Percentiles rank a stretch among this genome's conserved stretches.
phyloP scores from a whole-genome alignment of 2,888 invertebrate species.

The Eumerus sabulonum region DNA sequence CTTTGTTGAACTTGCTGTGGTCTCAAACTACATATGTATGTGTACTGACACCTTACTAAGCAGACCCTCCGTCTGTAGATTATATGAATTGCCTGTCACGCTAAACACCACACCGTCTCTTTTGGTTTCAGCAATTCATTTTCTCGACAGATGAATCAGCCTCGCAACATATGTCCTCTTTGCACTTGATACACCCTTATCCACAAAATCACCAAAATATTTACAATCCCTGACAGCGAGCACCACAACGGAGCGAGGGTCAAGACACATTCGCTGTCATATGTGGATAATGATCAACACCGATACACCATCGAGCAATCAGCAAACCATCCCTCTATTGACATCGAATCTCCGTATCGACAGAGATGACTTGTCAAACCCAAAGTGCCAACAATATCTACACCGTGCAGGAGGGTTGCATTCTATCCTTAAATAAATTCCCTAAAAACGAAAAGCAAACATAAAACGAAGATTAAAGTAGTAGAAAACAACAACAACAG shows the following conservation, averaged over 20 bases:
- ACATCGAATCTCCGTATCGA: constrained; percentile 26
- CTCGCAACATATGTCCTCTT: constrained; percentile 49
- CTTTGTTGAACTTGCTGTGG: too few relatives aligned
- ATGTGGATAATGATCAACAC: constrained; percentile 61
- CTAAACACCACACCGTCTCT: constrained; percentile 31
- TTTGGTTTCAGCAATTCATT: constrained; percentile 10
- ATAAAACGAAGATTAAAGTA: constrained; percentile 23
- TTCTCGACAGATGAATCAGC: constrained; percentile 45
- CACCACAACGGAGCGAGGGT: constrained; percentile 33
- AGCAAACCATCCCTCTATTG: constrained; percentile 30
- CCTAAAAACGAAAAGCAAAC: neutral
- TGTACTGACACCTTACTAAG: too few relatives aligned
- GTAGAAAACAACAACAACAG: constrained; percentile 34
- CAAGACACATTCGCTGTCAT: constrained; percentile 55
- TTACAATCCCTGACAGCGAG: constrained; percentile 58
- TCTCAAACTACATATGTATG: too few relatives aligned
- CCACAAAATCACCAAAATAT: constrained; percentile 62
- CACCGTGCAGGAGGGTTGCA: constrained; percentile 17
- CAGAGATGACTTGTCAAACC: constrained; percentile 52
- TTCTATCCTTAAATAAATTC: constrained; percentile 14
- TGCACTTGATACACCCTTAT: constrained; percentile 50
- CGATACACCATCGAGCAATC: constrained; percentile 8
- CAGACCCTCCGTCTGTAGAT: too few relatives aligned
- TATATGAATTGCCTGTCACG: constrained; percentile 62
- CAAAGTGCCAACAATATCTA: constrained; percentile 35